Evolutionary conservation across 2,113 vertebrate species (phyloP).

Genomic region (Bubo blakistoni): DNA sequence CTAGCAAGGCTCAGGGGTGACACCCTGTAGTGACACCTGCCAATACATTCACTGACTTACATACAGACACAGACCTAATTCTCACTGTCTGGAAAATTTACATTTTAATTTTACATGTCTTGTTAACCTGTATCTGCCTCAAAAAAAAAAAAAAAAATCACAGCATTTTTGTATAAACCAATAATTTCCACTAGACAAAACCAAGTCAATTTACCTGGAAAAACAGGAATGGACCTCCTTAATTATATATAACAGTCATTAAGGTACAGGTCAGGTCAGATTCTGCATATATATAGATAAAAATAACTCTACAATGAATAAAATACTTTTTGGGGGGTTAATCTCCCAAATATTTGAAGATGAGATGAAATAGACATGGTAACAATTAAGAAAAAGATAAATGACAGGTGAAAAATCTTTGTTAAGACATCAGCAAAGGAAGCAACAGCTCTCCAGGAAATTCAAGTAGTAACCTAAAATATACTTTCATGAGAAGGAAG

Average conservation of each 20-base stretch:
- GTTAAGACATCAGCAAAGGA: neutral
- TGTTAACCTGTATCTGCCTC: neutral
- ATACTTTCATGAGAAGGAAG: neutral
- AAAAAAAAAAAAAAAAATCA: neutral
- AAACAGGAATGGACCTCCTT: neutral
- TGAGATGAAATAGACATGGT: neutral
- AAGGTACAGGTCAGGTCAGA: neutral
- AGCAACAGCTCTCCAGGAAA: neutral
- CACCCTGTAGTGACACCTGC: neutral
- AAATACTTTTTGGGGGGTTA: neutral
- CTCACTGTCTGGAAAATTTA: neutral
- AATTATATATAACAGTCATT: neutral
- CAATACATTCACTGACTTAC: neutral
- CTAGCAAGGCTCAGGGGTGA: neutral
- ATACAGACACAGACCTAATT: neutral
- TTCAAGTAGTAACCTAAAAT: neutral
- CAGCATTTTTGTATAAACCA: neutral
- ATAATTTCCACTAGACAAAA: neutral
- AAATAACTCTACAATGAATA: neutral
- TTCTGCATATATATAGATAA: neutral
- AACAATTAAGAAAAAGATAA: neutral
- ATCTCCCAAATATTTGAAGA: neutral
- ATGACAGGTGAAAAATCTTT: neutral
- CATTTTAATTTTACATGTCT: neutral
- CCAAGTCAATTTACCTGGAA: neutral